phyloP scores from a whole-genome alignment of 2,797 vertebrate species.

The Naso thynnoides region DNA sequence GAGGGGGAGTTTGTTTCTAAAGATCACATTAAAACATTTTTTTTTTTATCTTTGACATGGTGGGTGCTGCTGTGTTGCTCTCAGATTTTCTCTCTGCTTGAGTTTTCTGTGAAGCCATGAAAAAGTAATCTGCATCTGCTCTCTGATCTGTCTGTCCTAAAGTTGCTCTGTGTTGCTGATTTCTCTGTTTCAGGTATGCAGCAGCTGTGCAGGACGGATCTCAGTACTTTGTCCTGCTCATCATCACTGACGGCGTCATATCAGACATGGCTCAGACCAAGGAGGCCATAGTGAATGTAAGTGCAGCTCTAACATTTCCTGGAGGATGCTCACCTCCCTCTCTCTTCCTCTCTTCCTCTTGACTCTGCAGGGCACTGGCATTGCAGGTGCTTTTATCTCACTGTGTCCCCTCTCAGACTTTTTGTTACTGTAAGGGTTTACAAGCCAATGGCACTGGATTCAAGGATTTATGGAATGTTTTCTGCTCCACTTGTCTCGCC shows the following conservation, averaged over 20 bases:
- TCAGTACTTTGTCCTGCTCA: conserved; percentile 96
- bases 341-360: background rate
- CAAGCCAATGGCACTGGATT: conserved; percentile 51
- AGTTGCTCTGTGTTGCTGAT: conserved; percentile 10
- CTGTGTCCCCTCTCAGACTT: conserved; percentile 31
- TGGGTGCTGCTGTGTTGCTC: conserved; percentile 14
- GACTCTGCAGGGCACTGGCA: conserved; percentile 22
- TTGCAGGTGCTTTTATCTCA: conserved; percentile 53
- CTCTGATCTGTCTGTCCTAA: conserved; percentile 3
- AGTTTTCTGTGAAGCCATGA: conserved; percentile 16
- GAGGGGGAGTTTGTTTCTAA: conserved; percentile 29
- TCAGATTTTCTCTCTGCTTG: conserved; percentile 19
- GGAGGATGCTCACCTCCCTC: conserved; percentile 19
- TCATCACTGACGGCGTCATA: conserved; percentile 98
- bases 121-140: conserved; percentile 1
- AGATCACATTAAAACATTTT: conserved; percentile 37
- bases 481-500: conserved; percentile 62
- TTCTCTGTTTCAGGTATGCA: conserved; percentile 84
- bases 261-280: conserved; percentile 99
- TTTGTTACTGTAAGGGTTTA: conserved; percentile 55
- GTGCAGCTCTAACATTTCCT: conserved; percentile 66
- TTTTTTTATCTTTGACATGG: conserved; percentile 16
- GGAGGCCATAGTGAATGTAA: conserved; percentile 97
- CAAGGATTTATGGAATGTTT: conserved; percentile 67
- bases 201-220: conserved; percentile 92